phyloP scores from a whole-genome alignment of 1,140 invertebrate species.

The Megalopta genalis region DNA sequence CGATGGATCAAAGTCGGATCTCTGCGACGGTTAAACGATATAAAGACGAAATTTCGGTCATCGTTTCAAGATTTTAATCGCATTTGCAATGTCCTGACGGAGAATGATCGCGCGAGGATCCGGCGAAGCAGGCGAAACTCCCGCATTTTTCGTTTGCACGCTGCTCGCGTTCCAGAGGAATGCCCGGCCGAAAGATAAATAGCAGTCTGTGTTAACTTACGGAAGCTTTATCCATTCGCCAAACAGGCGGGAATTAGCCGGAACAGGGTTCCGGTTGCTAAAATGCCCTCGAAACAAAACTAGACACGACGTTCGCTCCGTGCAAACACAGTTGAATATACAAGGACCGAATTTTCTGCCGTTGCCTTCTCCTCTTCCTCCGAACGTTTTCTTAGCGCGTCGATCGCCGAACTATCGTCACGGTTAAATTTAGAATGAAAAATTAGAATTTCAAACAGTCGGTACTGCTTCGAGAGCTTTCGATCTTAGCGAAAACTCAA shows the following conservation, averaged over 20 bases:
- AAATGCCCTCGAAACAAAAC: conserved; percentile 2
- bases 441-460: too few species aligned
- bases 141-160: background rate
- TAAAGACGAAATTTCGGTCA: background rate
- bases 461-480: too few species aligned
- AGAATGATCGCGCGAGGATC: background rate
- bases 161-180: background rate
- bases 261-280: conserved; percentile 7
- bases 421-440: too few species aligned
- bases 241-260: conserved; percentile 43
- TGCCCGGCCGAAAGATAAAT: conserved; percentile 10
- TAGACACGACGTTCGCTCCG: background rate
- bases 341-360: conserved; percentile 4
- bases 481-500: too few species aligned
- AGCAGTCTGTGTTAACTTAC: conserved; percentile 19
- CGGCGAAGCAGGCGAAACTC: background rate
- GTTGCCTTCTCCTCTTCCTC: background rate
- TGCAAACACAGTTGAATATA: conserved; percentile 36
- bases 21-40: too few species aligned
- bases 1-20: too few species aligned
- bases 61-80: background rate
- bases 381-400: background rate
- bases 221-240: conserved; percentile 9
- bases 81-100: background rate
- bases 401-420: too few species aligned